A percentile compares a stretch with the other conserved stretches of the same genome.
Evolutionary conservation across 2,113 vertebrate genomes (phyloP).

Genomic region (Leptobrachium leishanense): DNA sequence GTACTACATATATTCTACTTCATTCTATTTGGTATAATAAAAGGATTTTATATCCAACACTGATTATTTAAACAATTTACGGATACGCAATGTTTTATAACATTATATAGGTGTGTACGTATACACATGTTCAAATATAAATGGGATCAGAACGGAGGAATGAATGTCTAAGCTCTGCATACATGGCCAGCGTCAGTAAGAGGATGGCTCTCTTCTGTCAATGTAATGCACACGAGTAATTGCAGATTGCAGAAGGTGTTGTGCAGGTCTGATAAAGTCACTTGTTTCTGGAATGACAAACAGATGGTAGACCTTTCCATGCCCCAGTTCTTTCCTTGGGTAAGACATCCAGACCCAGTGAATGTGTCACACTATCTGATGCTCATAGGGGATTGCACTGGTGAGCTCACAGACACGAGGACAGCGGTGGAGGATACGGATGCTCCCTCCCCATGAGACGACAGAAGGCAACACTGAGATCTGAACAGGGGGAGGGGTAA

Average conservation of each 20-base stretch:
- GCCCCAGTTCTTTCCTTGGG: neutral
- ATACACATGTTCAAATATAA: too few relatives aligned
- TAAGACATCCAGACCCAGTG: neutral
- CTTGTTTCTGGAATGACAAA: neutral
- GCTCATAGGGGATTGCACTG: constrained; percentile 47
- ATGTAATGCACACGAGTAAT: neutral
- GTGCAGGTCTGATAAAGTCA: neutral
- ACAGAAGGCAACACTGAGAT: constrained; percentile 17
- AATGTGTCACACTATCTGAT: constrained; percentile 33
- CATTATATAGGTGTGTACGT: too few relatives aligned
- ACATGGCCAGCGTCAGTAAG: neutral
- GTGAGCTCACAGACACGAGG: constrained; percentile 58
- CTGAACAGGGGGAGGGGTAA: constrained; percentile 27
- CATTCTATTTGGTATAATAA: too few relatives aligned
- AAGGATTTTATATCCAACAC: too few relatives aligned
- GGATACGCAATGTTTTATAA: too few relatives aligned
- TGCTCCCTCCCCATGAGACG: constrained; percentile 28
- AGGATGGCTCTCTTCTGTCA: neutral
- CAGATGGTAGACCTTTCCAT: neutral
- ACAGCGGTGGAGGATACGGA: constrained; percentile 50
- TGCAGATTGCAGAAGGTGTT: neutral
- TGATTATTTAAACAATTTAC: too few relatives aligned
- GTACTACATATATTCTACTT: too few relatives aligned
- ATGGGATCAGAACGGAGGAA: too few relatives aligned
- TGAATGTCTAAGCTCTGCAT: neutral